phyloP scores from a whole-genome alignment of 2,113 vertebrate genomes.

The Deroptyus accipitrinus region DNA sequence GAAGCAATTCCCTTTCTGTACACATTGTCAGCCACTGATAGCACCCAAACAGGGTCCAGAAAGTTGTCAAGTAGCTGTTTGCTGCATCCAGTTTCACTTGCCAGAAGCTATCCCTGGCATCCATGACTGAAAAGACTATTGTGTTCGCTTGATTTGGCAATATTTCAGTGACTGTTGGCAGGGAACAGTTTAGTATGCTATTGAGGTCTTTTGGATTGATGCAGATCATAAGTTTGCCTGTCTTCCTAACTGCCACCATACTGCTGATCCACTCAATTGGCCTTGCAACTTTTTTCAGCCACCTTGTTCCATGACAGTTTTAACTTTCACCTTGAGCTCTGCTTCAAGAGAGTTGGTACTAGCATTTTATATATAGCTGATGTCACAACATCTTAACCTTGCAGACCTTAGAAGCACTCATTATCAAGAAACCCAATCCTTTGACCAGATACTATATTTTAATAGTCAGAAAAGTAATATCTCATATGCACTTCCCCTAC shows the following conservation, averaged over 20 bases:
- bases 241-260: conserved; percentile 64
- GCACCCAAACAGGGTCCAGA: conserved; percentile 70
- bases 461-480: conserved; percentile 40
- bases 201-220: conserved; percentile 67
- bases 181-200: conserved; percentile 61
- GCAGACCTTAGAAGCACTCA: conserved; percentile 28
- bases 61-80: conserved; percentile 70
- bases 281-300: conserved; percentile 56
- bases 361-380: conserved; percentile 41
- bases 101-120: conserved; percentile 67
- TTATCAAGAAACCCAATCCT: conserved; percentile 16
- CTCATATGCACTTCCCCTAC: not conserved
- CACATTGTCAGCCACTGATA: conserved; percentile 62
- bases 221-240: conserved; percentile 63
- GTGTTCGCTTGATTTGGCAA: conserved; percentile 63
- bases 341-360: not conserved
- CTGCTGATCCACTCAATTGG: conserved; percentile 59
- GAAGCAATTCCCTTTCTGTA: conserved; percentile 51
- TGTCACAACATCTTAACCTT: conserved; percentile 30
- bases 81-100: conserved; percentile 59
- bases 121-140: conserved; percentile 64
- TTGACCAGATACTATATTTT: conserved; percentile 21
- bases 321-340: conserved; percentile 61
- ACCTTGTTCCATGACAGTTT: conserved; percentile 47
- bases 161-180: conserved; percentile 68